Evolutionary conservation across 2,113 vertebrate species (phyloP), one percentile per base, ranked within the genome.

Genomic region (Seriola rivoliana): DNA sequence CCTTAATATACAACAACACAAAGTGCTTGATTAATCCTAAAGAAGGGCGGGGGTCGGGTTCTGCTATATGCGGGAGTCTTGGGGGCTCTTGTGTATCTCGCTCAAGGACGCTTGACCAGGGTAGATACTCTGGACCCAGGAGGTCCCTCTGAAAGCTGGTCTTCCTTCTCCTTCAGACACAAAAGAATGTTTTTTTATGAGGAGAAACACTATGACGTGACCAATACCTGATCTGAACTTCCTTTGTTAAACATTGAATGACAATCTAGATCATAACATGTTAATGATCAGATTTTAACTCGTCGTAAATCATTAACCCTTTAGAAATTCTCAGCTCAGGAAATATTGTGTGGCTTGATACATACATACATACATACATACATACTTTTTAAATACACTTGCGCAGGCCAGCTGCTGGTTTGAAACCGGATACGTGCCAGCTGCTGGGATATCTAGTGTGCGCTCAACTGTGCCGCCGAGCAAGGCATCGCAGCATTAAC

Each of bases 241-340:
- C 63, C 3, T n/a, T 19, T 23, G 68, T 60, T 68, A 75, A 74
- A 70, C 42, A 76, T 50, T 58, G 3, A 73, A 44, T 8, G 64
- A 46, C 29, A 58, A 29, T 59, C 34, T 23, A 29, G 32, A 50
- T 62, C 11, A 42, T 48, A 13, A 12, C 2, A 13, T 38, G 54
- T 75, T 55, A 48, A 66, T 5, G 19, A 64, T 58, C 34, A 55
- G 68, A 57, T 52, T 23, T 66, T 70, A 60, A 70, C 19, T 12
- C 66, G 38, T 57, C 23, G 10, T 54, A n/a, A 80, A 87, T 80
- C 48, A 82, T 85, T 85, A 58, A 79, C 29, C 34, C 12, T 8
- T 12, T 36, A 59, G 59, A 19, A 57, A 42, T 58, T 66, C 38
- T 70, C 34, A 62, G 67, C 8, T 72, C 42, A 71, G 62, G 8